phyloP scores from a whole-genome alignment of 2,113 vertebrate genomes.

The Butorides virescens region DNA sequence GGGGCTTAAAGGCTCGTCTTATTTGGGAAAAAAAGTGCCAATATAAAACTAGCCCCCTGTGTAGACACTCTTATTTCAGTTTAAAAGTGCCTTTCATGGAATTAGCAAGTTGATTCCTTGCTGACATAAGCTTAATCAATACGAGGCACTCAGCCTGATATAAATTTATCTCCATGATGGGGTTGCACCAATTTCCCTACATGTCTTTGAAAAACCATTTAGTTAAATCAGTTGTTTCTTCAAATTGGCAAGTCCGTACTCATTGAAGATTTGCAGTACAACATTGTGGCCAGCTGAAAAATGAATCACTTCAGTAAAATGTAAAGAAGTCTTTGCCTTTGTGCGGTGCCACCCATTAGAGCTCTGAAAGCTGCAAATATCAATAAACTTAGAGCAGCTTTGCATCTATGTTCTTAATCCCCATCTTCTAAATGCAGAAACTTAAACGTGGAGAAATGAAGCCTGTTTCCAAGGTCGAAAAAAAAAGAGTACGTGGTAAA shows the following conservation, averaged over 20 bases:
- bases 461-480: not conserved
- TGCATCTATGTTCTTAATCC: not conserved
- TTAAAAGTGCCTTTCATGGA: conserved; percentile 42
- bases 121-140: conserved; percentile 54
- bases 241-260: not conserved
- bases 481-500: not conserved
- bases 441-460: not conserved
- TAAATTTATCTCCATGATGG: not conserved
- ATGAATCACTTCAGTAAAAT: not conserved
- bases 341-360: not conserved
- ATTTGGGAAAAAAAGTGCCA: not conserved
- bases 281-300: not conserved
- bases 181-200: not conserved
- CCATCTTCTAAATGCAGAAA: not conserved
- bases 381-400: conserved; percentile 18
- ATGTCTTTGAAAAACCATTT: conserved; percentile 10
- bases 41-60: conserved; percentile 20
- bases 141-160: conserved; percentile 14
- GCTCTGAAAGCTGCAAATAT: not conserved
- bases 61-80: conserved; percentile 6
- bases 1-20: not conserved
- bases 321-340: not conserved
- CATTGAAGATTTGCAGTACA: not conserved
- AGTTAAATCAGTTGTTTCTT: conserved; percentile 8
- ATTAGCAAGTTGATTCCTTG: conserved; percentile 46